phyloP scores from a whole-genome alignment of 2,113 vertebrate species.

The Platysternon megacephalum region DNA sequence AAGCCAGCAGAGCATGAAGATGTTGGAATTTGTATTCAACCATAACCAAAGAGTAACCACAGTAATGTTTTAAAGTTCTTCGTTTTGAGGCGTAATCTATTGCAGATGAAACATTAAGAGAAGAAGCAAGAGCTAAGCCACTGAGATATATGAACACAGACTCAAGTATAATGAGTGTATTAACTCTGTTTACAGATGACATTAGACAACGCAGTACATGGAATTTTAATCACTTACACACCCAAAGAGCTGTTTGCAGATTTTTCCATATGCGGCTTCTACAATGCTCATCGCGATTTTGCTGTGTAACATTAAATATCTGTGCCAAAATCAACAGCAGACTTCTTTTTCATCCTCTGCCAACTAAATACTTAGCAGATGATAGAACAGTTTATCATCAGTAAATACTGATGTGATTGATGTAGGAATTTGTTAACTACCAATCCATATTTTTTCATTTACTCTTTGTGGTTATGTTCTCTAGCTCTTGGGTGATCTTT shows the following conservation, averaged over 20 bases:
- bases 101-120: neutral
- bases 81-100: neutral
- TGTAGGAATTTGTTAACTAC: constrained; percentile 55
- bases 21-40: neutral
- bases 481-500: constrained; percentile 42
- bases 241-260: neutral
- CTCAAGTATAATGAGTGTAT: neutral
- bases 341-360: constrained; percentile 52
- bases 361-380: constrained; percentile 44
- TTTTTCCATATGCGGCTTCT: constrained; percentile 44
- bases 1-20: neutral
- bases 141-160: neutral
- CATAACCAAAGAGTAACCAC: neutral
- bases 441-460: constrained; percentile 36
- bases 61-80: neutral
- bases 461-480: neutral
- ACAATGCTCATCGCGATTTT: constrained; percentile 29
- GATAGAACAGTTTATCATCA: constrained; percentile 28
- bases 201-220: constrained; percentile 10
- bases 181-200: constrained; percentile 37
- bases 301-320: constrained; percentile 37
- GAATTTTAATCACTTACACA: constrained; percentile 57
- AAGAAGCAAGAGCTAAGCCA: neutral
- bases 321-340: constrained; percentile 58
- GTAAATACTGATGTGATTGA: constrained; percentile 46